Evolutionary conservation across 2,113 vertebrate genomes (phyloP).

Genomic region (Neolamprologus kungweensis): DNA sequence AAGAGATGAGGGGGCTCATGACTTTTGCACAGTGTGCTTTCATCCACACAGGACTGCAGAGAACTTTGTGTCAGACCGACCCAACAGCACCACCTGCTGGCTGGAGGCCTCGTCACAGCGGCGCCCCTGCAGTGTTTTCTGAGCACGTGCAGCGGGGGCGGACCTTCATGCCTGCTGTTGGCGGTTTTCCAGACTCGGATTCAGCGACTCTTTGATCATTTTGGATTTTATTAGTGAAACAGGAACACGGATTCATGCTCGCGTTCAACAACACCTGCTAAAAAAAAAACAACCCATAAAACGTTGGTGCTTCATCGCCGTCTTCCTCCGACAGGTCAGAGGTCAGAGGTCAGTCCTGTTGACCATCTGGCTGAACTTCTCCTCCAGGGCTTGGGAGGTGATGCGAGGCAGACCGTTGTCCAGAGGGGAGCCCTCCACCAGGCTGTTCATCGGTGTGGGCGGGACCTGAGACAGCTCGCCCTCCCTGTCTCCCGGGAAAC

Average conservation of each 20-base stretch:
- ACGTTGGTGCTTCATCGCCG: neutral
- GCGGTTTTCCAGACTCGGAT: rapidly evolving
- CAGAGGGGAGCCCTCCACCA: slow-evolving; percentile 91
- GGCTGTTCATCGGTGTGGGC: slow-evolving; percentile 92
- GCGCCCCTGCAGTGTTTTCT: neutral
- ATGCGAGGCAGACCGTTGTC: slow-evolving; percentile 78
- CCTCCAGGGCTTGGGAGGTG: slow-evolving; percentile 77
- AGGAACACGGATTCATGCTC: neutral
- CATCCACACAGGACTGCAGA: neutral
- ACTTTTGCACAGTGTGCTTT: neutral
- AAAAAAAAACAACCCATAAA: neutral
- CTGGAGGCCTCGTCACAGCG: neutral
- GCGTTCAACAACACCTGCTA: neutral
- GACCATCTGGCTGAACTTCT: slow-evolving; percentile 75
- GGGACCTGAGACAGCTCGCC: slow-evolving; percentile 74
- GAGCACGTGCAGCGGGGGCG: neutral
- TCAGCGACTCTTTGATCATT: neutral
- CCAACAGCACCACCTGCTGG: neutral
- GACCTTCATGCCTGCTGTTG: neutral
- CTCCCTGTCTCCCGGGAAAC: neutral
- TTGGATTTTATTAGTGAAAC: neutral
- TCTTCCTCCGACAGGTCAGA: neutral
- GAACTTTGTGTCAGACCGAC: neutral
- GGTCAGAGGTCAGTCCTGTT: neutral
- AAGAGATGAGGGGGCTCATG: neutral